A percentile compares a stretch with the other conserved stretches of the same genome.
These are phyloP conservation scores for Dasyurus viverrinus DNA, from an alignment of 2,113 vertebrate genomes.

Conservation along the genomic window DNA sequence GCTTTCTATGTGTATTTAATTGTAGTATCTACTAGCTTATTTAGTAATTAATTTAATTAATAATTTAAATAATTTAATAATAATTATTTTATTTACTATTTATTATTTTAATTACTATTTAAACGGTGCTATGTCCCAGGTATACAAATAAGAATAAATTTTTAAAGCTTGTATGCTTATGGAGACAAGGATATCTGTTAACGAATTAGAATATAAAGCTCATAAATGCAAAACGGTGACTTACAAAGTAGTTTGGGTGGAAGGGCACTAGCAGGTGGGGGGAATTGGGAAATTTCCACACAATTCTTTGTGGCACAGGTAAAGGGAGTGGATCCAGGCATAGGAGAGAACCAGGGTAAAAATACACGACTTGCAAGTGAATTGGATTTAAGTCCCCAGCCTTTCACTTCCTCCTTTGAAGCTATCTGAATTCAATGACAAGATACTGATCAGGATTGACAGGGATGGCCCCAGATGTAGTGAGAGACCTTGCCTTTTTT, in stretches of 20 bases:
- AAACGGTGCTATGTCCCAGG: background rate
- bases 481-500: too few species aligned
- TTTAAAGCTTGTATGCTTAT: background rate
- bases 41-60: too few species aligned
- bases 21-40: background rate
- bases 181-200: background rate
- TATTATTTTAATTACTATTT: too few species aligned
- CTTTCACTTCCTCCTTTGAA: too few species aligned
- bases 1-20: background rate
- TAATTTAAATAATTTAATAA: too few species aligned
- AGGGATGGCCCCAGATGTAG: too few species aligned
- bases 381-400: too few species aligned
- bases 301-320: too few species aligned
- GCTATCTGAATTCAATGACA: too few species aligned
- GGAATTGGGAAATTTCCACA: background rate
- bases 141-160: background rate
- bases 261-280: background rate
- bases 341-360: background rate
- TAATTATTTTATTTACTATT: background rate
- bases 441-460: too few species aligned
- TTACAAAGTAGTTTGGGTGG: background rate
- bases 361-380: too few species aligned
- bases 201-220: background rate
- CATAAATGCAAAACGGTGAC: background rate
- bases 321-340: background rate